Evolutionary conservation across 1,140 invertebrate genomes (phyloP).

Genomic region (Atta cephalotes): DNA sequence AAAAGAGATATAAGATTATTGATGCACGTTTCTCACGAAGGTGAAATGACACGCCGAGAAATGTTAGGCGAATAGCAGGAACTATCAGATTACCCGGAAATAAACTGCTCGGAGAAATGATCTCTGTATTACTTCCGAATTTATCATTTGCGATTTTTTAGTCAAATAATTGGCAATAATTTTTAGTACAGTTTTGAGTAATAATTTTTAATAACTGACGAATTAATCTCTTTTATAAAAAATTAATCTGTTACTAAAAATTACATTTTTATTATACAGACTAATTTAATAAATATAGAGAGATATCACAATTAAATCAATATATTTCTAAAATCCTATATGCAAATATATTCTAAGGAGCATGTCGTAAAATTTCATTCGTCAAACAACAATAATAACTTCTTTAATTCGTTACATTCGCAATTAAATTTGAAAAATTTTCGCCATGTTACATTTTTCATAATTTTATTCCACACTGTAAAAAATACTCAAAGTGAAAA

Average conservation of each 20-base stretch:
- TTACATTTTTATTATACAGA: not conserved
- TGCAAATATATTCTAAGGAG: not conserved
- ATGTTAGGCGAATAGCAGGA: constrained; percentile 17
- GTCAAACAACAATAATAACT: not conserved
- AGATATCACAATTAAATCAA: not conserved
- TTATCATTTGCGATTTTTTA: not conserved
- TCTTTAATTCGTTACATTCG: not conserved
- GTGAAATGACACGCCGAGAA: constrained; percentile 42
- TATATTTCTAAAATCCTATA: constrained; percentile 2
- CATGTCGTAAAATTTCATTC: not conserved
- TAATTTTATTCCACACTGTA: not conserved
- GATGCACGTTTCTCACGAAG: not conserved
- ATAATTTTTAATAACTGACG: constrained; percentile 14
- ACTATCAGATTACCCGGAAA: constrained; percentile 35
- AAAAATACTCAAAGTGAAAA: too few relatives aligned
- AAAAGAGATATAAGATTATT: constrained; percentile 73
- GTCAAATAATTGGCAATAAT: not conserved
- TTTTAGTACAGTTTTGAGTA: not conserved
- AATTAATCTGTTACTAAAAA: not conserved
- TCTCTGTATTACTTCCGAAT: not conserved
- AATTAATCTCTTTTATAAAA: not conserved
- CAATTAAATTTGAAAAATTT: not conserved
- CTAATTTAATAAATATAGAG: not conserved
- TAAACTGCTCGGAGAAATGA: not conserved
- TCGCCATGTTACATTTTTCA: not conserved